These are phyloP conservation scores for Enteromius afrohamiltoni DNA, from an alignment of 2,797 vertebrate genomes.

Conservation along the genomic window DNA sequence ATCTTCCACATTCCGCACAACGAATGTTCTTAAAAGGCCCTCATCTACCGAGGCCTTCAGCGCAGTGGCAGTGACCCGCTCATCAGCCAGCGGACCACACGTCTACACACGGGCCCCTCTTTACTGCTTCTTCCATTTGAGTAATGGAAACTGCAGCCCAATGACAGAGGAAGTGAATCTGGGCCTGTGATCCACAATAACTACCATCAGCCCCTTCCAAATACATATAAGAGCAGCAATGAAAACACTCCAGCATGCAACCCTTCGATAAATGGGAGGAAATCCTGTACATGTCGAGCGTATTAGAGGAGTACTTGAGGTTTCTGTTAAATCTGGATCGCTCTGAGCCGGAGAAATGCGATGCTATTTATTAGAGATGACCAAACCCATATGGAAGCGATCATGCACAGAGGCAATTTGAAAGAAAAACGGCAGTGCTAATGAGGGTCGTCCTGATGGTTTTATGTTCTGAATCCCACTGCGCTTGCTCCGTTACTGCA, in stretches of 20 bases:
- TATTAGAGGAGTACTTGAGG: constrained; percentile 79
- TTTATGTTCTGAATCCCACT: constrained; percentile 76
- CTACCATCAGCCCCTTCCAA: constrained; percentile 66
- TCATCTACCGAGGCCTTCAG: not conserved
- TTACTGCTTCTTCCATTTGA: constrained; percentile 81
- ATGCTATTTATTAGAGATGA: constrained; percentile 75
- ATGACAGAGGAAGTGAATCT: constrained; percentile 72
- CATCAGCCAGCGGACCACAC: constrained; percentile 72
- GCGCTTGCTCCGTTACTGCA: constrained; percentile 74
- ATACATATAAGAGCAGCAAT: constrained; percentile 59
- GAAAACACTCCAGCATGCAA: constrained; percentile 72
- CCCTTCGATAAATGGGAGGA: constrained; percentile 72
- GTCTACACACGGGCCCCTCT: constrained; percentile 73
- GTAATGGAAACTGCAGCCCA: constrained; percentile 80
- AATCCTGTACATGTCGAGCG: constrained; percentile 78
- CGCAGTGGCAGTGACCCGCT: constrained; percentile 29
- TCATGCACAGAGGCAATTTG: constrained; percentile 56
- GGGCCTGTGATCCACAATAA: constrained; percentile 67
- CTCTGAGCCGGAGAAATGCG: constrained; percentile 72
- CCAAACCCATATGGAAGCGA: constrained; percentile 77
- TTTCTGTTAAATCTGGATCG: constrained; percentile 76
- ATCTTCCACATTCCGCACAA: not conserved
- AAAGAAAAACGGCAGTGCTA: constrained; percentile 64
- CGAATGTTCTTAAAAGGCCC: not conserved
- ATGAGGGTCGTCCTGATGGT: constrained; percentile 74